Conservation (phyloP, 2,888 invertebrate genomes). For the Cerceris rybyensis region DNA sequence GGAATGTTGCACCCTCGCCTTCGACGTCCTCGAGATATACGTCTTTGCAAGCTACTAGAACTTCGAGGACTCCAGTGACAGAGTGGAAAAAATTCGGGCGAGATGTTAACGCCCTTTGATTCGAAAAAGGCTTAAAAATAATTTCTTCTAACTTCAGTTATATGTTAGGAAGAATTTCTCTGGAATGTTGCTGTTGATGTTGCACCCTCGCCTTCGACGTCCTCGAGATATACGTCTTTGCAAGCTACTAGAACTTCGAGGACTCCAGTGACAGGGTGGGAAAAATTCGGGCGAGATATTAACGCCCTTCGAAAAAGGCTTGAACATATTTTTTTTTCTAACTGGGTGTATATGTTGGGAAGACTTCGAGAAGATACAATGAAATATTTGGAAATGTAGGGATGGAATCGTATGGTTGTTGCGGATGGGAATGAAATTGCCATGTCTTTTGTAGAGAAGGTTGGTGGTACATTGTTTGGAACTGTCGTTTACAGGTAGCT, state of each 20-base stretch:
- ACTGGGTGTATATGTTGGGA: background rate
- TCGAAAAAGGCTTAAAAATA: too few relatives aligned
- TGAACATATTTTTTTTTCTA: too few relatives aligned
- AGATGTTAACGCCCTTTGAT: too few relatives aligned
- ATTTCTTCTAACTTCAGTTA: too few relatives aligned
- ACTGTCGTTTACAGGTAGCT: background rate
- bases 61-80: too few relatives aligned
- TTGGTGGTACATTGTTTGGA: background rate
- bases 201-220: conserved; percentile 23
- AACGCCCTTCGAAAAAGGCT: too few relatives aligned
- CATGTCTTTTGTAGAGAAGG: background rate
- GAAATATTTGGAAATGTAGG: background rate
- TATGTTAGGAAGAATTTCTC: conserved; percentile 57
- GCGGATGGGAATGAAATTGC: background rate
- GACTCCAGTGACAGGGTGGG: too few relatives aligned
- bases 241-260: too few relatives aligned
- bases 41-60: too few relatives aligned
- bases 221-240: background rate
- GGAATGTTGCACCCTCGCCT: conserved; percentile 35
- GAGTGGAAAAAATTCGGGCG: too few relatives aligned
- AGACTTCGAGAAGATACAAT: background rate
- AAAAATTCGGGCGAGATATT: too few relatives aligned
- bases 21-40: background rate
- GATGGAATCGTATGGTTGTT: background rate
- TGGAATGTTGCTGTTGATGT: too few relatives aligned